Percentiles rank a stretch among this genome's conserved stretches.
phyloP scores from a whole-genome alignment of 2,797 vertebrate species.

The Acrocephalus scirpaceus region DNA sequence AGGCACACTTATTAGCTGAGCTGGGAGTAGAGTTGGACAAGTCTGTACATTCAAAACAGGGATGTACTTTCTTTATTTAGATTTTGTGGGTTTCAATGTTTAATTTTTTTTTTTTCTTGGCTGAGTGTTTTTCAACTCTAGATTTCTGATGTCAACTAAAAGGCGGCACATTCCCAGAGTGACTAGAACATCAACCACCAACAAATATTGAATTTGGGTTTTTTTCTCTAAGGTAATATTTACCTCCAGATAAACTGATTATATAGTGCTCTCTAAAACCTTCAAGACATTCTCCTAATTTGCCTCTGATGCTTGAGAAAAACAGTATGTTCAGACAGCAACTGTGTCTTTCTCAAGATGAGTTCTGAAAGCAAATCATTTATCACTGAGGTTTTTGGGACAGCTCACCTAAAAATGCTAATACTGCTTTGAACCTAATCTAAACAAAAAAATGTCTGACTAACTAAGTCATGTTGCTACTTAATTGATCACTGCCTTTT shows the following conservation, averaged over 20 bases:
- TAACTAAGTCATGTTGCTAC: background rate
- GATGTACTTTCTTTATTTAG: background rate
- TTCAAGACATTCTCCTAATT: background rate
- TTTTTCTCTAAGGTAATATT: background rate
- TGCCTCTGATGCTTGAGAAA: background rate
- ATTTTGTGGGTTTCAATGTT: background rate
- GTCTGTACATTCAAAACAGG: background rate
- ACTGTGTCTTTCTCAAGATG: background rate
- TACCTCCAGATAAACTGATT: background rate
- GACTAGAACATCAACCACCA: background rate
- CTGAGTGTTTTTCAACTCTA: background rate
- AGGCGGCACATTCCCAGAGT: background rate
- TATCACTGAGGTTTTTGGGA: background rate
- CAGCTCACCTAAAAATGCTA: background rate
- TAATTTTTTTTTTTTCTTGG: background rate
- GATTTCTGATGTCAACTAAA: background rate
- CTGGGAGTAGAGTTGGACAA: background rate
- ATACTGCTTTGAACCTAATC: background rate
- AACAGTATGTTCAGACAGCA: background rate
- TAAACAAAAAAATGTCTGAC: background rate
- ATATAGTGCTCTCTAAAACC: background rate
- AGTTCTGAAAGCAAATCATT: background rate
- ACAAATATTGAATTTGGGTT: background rate
- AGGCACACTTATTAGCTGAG: background rate
- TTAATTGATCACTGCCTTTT: background rate